Evolutionary conservation across 2,797 vertebrate genomes (phyloP), one percentile per base, ranked within the genome.

Genomic region (Sternotherus odoratus): DNA sequence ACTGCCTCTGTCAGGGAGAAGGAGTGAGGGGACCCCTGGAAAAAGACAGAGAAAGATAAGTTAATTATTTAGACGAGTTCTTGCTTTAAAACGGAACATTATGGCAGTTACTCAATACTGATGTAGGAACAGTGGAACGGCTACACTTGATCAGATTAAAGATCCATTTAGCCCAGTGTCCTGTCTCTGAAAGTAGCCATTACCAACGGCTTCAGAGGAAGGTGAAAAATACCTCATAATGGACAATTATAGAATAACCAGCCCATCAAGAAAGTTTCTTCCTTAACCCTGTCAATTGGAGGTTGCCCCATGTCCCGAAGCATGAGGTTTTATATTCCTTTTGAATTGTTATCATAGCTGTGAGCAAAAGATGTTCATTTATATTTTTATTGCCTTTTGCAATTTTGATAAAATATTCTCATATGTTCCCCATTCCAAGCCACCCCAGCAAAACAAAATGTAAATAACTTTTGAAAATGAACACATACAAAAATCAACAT

Each of bases 41-140:
- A 43, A 13, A 54, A 81, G 82, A 90, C 12, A 0, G 16, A 28
- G 5, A 28, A 2, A 1, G 0, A 0, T 23, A 19, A 78, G 43
- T 49, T 28, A 8, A 8, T 83, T 2, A n/a, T 43, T 50, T 86
- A 79, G 43, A 86, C 77, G 10, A 66, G 39, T 10, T 87, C 69
- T 8, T 85, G n/a, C 28, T 72, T 11, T 24, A 86, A 92, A 89
- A 85, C 23, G 26, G 28, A 51, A 26, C 1, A 63, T 36, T 1
- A 63, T 28, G 11, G 7, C 5, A 46, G 5, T 57, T 43, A 5
- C 79, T 72, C 24, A 72, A 3, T 86, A 23, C n/a, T 91, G 46
- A 77, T 2, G 3, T 15, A 79, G 79, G 92, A 94, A 78, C 60
- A 36, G 13, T 88, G 50, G 74, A 92, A 48, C 9, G 80, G 21